Base-by-base conservation (phyloP, 2,797 vertebrate genomes). In the Rhynchonycteris naso region DNA sequence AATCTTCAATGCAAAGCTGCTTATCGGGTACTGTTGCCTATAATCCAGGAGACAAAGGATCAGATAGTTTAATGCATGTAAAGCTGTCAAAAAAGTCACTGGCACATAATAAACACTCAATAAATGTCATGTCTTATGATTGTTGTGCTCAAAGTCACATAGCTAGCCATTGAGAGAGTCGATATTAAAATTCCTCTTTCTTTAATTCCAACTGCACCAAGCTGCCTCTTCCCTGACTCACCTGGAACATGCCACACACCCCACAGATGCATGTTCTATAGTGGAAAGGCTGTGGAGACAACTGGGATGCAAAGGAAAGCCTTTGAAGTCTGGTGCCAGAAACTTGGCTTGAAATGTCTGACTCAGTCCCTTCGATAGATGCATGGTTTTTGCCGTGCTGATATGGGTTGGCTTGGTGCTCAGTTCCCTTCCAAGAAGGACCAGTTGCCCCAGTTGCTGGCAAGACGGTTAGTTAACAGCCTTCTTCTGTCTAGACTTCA, bases 1-100 rank as follows among this genome's bases (percentile, higher is more conserved):
- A 68, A 83, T 56, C 79, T 50, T 68, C 47, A 50, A 19, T 52
- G 68, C 61, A 92, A 96, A 94, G 43, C 90, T 84, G 10, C 21
- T 86, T n/a, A 50, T 56, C 58, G 61, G 63, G 15, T 90, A 61
- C 86, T 58, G 79, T 56, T 80, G 65, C 69, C 71, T 80, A 21
- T 54, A 80, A 69, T 56, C 38, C 18, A 87, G 35, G 16, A 82
- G 14, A 94, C 74, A 93, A 85, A 88, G 56, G 78, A 56, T 88
- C 18, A 19, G 38, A 63, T 38, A 75, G 71, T 56, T 74, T 72
- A 84, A 88, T 54, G 26, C 68, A 47, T 19, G 22, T 30, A 84
- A 90, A 84, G n/a, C 28, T 30, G 11, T 90, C 92, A 81, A 76
- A 68, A 35, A 10, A 58, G 28, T 78, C 63, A 47, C 7, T 10